Conservation (phyloP, 1,140 invertebrate genomes). For the Scylla paramamosain region DNA sequence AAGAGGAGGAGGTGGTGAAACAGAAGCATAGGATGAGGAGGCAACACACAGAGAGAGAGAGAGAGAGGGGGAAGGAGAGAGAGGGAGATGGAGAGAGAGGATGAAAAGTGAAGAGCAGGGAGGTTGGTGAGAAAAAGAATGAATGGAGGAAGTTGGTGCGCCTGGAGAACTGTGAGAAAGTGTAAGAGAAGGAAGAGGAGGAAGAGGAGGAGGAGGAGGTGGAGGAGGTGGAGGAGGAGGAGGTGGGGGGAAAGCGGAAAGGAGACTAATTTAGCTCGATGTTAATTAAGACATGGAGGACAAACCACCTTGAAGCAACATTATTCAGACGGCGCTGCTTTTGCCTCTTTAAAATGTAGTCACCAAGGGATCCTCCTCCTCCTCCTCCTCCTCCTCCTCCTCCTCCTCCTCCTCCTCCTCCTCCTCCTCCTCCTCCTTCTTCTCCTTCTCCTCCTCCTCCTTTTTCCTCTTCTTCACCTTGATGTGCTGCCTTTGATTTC, state of each 20-base stretch:
- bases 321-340: neutral
- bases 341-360: neutral
- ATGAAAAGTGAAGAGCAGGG: neutral
- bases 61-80: conserved; percentile 14
- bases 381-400: neutral
- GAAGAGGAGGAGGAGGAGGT: neutral
- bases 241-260: neutral
- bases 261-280: neutral
- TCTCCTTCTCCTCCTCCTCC: neutral
- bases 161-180: neutral
- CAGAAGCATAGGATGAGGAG: neutral
- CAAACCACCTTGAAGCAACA: neutral
- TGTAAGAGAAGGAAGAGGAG: neutral
- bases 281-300: neutral
- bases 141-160: neutral
- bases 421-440: neutral
- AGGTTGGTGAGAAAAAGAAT: neutral
- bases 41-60: neutral
- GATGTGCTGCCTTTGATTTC: neutral
- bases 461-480: neutral
- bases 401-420: neutral
- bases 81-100: neutral
- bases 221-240: neutral
- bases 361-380: neutral
- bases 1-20: neutral